Base-by-base conservation (phyloP, 2,888 invertebrate species). In the Alviniconcha strummeri region DNA sequence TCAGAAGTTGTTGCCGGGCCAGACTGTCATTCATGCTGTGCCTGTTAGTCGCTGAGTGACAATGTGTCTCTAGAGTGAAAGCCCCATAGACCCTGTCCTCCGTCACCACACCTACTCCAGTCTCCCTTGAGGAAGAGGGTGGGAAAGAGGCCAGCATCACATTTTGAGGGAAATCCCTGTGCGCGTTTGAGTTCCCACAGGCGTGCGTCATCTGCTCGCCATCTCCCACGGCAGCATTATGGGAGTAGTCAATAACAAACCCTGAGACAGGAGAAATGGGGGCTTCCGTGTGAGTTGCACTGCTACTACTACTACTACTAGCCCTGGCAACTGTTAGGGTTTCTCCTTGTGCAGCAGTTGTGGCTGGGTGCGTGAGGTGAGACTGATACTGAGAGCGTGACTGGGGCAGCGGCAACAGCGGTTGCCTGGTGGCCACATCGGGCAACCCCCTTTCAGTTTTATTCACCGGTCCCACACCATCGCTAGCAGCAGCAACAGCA, bases 1-100 rank as follows among this genome's bases (percentile, higher is more conserved):
- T 88, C 4, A 92, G 88, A 80, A 93, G 88, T 86, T 93, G 92
- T 83, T 92, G 92, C 64, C 91, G 87, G 5, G 92, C 92, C 74
- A 88, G 85, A 81, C 87, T 90, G 85, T 92, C 91, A 1, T 77
- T 76, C 52, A 78, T 67, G 5, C 36, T 84, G 15, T 36, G 77
- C 0, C 74, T 17, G 15, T 69, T 84, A 6, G 57, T 76, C 1
- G 69, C 81, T 5, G 67, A 81, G 52, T 84, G 84, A 19, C 84
- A 84, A n/a, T 84, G 84, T 11, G 77, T 19, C 15, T 80, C 84
- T 67, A 81, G 80, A 6, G 2, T 64, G 55, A 15, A 52, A 54
- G 19, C 13, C n/a, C 15, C 67, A 19, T 75, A 8, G 17, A 19
- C 67, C 79, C 36, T 36, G 52, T 54, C n/a, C 54, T 11, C 72